These are phyloP conservation scores for Iphiclides podalirius DNA, from an alignment of 2,888 invertebrate genomes.

Conservation along the genomic window DNA sequence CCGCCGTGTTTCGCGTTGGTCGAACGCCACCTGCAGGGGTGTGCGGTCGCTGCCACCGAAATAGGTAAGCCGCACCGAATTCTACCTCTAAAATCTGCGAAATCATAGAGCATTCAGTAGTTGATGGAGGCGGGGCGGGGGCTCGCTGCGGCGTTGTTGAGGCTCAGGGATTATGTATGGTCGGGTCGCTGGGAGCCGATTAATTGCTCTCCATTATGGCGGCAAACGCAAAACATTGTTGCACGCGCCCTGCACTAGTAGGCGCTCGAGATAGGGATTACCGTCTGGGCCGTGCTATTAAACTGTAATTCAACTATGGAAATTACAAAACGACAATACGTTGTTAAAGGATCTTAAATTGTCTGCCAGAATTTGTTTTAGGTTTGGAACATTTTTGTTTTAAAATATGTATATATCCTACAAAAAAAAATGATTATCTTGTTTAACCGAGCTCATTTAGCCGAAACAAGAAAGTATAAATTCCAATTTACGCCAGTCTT, in stretches of 20 bases:
- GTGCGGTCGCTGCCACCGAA: conserved; percentile 54
- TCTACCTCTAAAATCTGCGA: conserved; percentile 47
- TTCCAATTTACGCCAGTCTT: too few relatives aligned
- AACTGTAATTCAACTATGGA: too few relatives aligned
- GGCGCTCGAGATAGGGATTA: too few relatives aligned
- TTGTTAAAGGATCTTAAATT: too few relatives aligned
- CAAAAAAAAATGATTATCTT: too few relatives aligned
- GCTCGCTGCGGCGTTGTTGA: conserved; percentile 42
- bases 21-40: conserved; percentile 67
- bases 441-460: too few relatives aligned
- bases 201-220: conserved; percentile 55
- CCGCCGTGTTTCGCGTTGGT: conserved; percentile 48
- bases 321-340: too few relatives aligned
- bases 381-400: too few relatives aligned
- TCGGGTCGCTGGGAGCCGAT: conserved; percentile 46
- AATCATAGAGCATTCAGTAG: conserved; percentile 48
- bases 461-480: too few relatives aligned
- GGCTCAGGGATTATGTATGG: conserved; percentile 45
- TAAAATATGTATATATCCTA: too few relatives aligned
- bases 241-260: conserved; percentile 29
- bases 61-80: conserved; percentile 44
- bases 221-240: conserved; percentile 47
- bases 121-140: conserved; percentile 37
- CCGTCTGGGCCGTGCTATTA: too few relatives aligned
- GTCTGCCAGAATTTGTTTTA: too few relatives aligned